Evolutionary conservation across 2,113 vertebrate species (phyloP), one percentile per base, ranked within the genome.

Genomic region (Protobothrops mucrosquamatus): DNA sequence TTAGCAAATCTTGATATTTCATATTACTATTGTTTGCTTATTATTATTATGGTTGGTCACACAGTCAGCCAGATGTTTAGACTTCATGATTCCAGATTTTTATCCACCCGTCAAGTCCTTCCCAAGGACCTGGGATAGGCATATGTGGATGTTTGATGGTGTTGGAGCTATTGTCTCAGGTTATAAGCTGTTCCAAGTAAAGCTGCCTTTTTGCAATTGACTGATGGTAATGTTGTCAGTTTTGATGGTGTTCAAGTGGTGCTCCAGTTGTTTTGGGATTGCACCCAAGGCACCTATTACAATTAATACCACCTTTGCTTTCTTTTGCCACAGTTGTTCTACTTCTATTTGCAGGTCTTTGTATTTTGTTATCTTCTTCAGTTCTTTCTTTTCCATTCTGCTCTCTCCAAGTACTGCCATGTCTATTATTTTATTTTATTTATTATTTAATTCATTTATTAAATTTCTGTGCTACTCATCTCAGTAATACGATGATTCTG

Each of bases 381-480:
- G 3, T 29, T 61, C 59, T 61, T 26, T 11, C 24, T 12, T 11
- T 64, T 29, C 26, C 61, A 29, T 64, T 29, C 61, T 29, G 26
- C 3, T 10, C 61, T 64, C 1, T 12, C 11, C 26, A 29, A 64
- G 26, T 64, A 64, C 26, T 64, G 26, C 61, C 61, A 29, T 12
- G 11, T 64, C 10, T 89, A 92, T 93, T 91, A 92, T 90, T 95
- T 94, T 22, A 46, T 85, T 85, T 18, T 4, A 48, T 23, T 86
- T 86, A 51, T 48, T 86, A 46, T 46, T 46, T 46, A 46, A 46
- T 46, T 51, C 9, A 51, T 51, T 51, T 51, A 87, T 87, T 51
- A 7, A 7, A 18, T 64, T 64, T 64, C 4, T 64, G 14, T 64
- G 59, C 3, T 64, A 0, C 61, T 29, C 4, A n/a, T n/a, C 61